Percentiles rank a stretch among this genome's conserved stretches.
Evolutionary conservation across 2,113 vertebrate species (phyloP).

Genomic region (Eudyptes chrysolophus): DNA sequence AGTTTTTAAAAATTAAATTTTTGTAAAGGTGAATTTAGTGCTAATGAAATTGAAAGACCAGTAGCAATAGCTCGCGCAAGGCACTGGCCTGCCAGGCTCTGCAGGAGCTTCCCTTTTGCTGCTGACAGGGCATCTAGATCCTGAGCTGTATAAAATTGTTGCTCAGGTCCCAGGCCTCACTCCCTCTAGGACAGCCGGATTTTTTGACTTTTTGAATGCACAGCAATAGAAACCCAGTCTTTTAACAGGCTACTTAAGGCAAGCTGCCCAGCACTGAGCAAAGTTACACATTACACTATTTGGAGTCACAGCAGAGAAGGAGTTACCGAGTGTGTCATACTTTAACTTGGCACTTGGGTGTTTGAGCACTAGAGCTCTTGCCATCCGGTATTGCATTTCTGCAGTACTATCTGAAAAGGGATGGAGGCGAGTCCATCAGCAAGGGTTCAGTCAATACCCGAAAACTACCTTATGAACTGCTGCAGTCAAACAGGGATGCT

Average conservation of each 20-base stretch:
- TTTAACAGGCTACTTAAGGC: not conserved
- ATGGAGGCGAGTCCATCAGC: not conserved
- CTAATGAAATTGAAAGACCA: constrained; percentile 75
- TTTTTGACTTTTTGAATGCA: not conserved
- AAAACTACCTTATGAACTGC: not conserved
- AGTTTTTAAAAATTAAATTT: constrained; percentile 77
- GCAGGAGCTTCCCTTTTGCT: not conserved
- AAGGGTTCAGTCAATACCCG: not conserved
- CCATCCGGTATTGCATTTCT: not conserved
- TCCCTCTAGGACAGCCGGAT: rapidly evolving
- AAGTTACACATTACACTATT: not conserved
- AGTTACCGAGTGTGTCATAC: not conserved
- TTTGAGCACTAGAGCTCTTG: not conserved
- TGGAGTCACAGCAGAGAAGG: not conserved
- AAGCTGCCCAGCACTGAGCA: not conserved
- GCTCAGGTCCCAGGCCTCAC: not conserved
- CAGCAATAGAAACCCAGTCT: rapidly evolving
- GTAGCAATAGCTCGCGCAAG: not conserved
- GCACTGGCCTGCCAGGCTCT: not conserved
- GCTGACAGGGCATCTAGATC: not conserved
- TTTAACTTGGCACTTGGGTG: not conserved
- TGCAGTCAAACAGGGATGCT: not conserved
- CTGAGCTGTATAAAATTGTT: not conserved
- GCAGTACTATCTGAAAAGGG: not conserved
- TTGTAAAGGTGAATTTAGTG: constrained; percentile 78